These are phyloP conservation scores for Tachycineta bicolor DNA, from an alignment of 2,113 vertebrate genomes.

Conservation along the genomic window DNA sequence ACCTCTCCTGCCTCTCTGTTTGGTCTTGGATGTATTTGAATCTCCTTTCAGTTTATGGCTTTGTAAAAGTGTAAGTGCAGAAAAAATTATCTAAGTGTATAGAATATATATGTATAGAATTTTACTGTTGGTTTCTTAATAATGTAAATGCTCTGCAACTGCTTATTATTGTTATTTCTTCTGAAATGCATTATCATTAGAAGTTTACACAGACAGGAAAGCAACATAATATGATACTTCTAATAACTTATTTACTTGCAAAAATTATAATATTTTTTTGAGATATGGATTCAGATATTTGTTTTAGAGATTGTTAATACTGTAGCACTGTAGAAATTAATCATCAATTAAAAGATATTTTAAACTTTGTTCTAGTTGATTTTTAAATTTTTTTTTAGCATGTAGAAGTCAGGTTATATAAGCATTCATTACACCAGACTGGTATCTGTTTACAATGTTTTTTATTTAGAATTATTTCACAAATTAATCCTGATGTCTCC, in stretches of 20 bases:
- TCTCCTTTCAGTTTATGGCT: neutral
- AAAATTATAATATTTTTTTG: neutral
- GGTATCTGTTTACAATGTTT: neutral
- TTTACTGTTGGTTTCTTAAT: neutral
- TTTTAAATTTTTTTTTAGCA: neutral
- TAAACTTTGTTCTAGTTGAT: constrained; percentile 6
- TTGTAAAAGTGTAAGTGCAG: constrained; percentile 23
- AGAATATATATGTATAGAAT: neutral
- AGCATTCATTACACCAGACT: neutral
- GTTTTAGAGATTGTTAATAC: neutral
- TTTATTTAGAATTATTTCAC: neutral
- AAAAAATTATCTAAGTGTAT: neutral
- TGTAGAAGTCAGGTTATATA: neutral
- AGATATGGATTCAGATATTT: neutral
- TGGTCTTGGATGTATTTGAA: neutral
- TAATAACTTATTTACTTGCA: constrained; percentile 40
- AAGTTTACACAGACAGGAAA: neutral
- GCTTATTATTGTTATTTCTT: constrained; percentile 25
- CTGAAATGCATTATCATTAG: neutral
- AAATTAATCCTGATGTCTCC: neutral
- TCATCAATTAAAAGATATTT: constrained; percentile 38
- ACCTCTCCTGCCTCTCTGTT: neutral
- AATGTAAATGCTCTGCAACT: neutral
- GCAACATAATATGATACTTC: neutral
- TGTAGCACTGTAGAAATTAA: constrained; percentile 33